These are phyloP conservation scores for Pegea sp. DNA, from an alignment of 23 tunicate species.

Conservation along the genomic window DNA sequence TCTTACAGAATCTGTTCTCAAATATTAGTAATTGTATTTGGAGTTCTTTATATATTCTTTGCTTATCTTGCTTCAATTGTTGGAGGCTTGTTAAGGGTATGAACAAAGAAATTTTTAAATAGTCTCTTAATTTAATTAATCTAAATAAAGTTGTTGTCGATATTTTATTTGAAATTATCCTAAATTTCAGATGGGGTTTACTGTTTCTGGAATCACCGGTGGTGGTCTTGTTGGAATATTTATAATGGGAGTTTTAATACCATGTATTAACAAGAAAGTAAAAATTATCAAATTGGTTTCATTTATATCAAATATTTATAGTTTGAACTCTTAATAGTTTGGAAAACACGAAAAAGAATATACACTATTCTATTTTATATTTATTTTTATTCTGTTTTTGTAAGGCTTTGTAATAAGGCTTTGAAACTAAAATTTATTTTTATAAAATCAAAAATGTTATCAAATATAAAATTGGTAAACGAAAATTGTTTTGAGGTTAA, in stretches of 20 bases:
- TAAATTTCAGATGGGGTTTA: slow-evolving; percentile 48
- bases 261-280: slow-evolving; percentile 57
- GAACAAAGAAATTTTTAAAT: too few relatives aligned
- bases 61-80: slow-evolving; percentile 68
- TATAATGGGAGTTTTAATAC: slow-evolving; percentile 59
- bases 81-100: slow-evolving; percentile 74
- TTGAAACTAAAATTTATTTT: too few relatives aligned
- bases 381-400: too few relatives aligned
- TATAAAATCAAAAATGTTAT: too few relatives aligned
- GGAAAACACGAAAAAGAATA: too few relatives aligned
- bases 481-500: too few relatives aligned
- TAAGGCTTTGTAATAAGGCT: neutral
- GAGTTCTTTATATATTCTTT: slow-evolving; percentile 21
- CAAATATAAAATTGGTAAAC: too few relatives aligned
- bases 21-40: slow-evolving; percentile 33
- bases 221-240: slow-evolving; percentile 87
- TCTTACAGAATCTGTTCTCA: slow-evolving; percentile 24
- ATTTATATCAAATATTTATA: too few relatives aligned
- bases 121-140: neutral
- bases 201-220: slow-evolving; percentile 42
- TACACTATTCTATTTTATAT: too few relatives aligned
- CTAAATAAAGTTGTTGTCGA: too few relatives aligned
- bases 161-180: too few relatives aligned
- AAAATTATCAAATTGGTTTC: too few relatives aligned
- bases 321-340: neutral